Conservation (phyloP, 2,888 invertebrate species). For the Ophion obscuratus region DNA sequence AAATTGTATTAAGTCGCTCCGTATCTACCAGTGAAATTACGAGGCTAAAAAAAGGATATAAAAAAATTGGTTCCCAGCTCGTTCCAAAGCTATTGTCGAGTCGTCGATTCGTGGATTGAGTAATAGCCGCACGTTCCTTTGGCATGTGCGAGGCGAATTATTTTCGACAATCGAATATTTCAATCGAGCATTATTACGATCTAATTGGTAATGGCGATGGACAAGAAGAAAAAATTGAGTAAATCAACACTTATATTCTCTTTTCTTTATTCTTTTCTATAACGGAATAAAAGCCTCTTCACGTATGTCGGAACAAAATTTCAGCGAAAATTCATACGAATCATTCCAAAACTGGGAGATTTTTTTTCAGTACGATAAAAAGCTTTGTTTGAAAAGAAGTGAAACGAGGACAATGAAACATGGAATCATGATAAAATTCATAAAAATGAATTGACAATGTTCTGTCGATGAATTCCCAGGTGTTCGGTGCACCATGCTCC, state of each 20-base stretch:
- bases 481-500: conserved; percentile 37
- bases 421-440: conserved; percentile 53
- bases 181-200: conserved; percentile 15
- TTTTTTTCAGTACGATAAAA: not conserved
- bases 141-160: conserved; percentile 20
- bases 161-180: conserved; percentile 40
- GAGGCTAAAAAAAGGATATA: conserved; percentile 13
- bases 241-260: no score
- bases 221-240: not conserved
- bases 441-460: conserved; percentile 54
- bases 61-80: conserved; percentile 13
- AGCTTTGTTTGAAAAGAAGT: not conserved
- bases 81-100: conserved; percentile 49
- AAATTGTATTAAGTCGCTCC: conserved; percentile 30
- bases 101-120: conserved; percentile 5
- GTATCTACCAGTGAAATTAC: not conserved
- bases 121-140: not conserved
- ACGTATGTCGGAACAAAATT: no score
- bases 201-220: not conserved
- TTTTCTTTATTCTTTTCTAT: no score
- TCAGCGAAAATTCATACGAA: no score
- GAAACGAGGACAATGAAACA: conserved; percentile 3
- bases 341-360: no score
- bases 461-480: conserved; percentile 63
- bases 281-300: no score